Evolutionary conservation across 2,113 vertebrate species (phyloP).

Genomic region (Bubo scandiacus): DNA sequence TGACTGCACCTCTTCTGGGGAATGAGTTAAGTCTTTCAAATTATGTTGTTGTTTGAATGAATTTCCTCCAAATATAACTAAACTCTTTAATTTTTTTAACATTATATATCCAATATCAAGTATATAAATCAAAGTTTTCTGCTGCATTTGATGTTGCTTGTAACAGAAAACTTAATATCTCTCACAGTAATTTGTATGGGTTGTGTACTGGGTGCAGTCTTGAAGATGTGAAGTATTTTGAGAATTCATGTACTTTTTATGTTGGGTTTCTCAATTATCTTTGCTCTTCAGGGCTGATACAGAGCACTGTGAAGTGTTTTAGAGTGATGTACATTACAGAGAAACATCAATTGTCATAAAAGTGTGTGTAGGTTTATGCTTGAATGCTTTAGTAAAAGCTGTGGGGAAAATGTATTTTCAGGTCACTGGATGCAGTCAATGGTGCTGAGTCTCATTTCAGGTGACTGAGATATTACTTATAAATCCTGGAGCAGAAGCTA

Average conservation of each 20-base stretch:
- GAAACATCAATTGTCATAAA: background rate
- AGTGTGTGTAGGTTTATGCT: background rate
- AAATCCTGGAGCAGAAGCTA: background rate
- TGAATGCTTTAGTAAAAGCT: background rate
- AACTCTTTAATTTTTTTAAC: background rate
- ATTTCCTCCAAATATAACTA: background rate
- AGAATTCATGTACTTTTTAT: background rate
- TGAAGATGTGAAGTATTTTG: background rate
- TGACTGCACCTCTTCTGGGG: background rate
- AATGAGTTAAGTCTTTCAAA: background rate
- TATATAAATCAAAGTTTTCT: background rate
- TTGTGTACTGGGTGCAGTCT: background rate
- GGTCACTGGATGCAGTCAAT: background rate
- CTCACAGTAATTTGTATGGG: background rate
- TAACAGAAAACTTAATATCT: background rate
- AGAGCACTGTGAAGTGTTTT: background rate
- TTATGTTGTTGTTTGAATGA: background rate
- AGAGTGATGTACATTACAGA: background rate
- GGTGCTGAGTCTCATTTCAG: background rate
- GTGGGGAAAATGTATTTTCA: background rate
- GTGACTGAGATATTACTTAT: background rate
- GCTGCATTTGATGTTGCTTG: background rate
- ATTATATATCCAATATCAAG: background rate
- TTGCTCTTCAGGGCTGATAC: background rate
- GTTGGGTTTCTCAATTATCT: background rate